Conservation (phyloP, 2,888 invertebrate species). For the Hydrotaea diabolus region DNA sequence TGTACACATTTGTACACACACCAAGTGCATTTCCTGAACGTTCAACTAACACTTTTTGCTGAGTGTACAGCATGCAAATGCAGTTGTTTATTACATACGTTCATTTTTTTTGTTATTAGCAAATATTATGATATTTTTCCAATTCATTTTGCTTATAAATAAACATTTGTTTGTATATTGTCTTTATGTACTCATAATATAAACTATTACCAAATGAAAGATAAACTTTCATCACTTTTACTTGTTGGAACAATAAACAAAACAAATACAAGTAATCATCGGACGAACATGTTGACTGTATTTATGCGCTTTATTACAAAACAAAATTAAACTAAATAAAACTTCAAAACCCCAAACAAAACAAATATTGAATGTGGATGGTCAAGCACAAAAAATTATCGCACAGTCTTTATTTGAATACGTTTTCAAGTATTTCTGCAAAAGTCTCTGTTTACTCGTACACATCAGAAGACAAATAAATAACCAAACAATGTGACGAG, state of each 20-base stretch:
- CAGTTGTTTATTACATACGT: background rate
- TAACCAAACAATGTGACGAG: background rate
- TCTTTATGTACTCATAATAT: too few species aligned
- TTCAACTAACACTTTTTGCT: background rate
- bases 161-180: background rate
- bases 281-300: background rate
- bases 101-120: slow-evolving; percentile 30
- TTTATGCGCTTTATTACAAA: slow-evolving; percentile 10
- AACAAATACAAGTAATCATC: background rate
- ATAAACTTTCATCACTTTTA: slow-evolving; percentile 34
- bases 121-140: slow-evolving; percentile 23
- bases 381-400: slow-evolving; percentile 11
- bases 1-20: too few species aligned
- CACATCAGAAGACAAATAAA: background rate
- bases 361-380: background rate
- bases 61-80: background rate
- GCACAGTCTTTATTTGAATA: slow-evolving; percentile 18
- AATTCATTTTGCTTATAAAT: slow-evolving; percentile 8
- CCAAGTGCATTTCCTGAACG: background rate
- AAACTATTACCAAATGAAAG: background rate
- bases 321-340: background rate
- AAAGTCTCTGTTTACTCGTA: background rate
- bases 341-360: background rate
- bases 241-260: slow-evolving; percentile 30
- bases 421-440: background rate